Percentiles rank a stretch among this genome's conserved stretches.
These are phyloP conservation scores for Numida meleagris DNA, from an alignment of 2,113 vertebrate genomes.

Conservation along the genomic window DNA sequence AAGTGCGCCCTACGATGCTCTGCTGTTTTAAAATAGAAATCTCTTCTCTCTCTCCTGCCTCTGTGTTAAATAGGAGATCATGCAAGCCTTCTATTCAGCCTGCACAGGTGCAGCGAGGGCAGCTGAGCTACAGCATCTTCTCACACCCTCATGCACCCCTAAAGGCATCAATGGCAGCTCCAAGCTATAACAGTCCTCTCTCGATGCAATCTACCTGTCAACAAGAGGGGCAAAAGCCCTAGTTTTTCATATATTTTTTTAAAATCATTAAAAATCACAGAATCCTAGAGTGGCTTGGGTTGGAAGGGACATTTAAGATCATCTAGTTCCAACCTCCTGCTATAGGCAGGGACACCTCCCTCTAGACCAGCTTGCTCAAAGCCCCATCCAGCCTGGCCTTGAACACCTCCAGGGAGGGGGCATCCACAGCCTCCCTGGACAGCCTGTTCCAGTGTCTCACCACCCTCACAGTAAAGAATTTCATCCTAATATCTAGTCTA, in stretches of 20 bases:
- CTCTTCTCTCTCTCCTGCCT: background rate
- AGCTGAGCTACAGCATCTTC: background rate
- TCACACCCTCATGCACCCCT: background rate
- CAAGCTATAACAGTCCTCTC: background rate
- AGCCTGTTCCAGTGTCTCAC: no score
- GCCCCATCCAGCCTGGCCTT: no score
- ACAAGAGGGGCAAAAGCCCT: background rate
- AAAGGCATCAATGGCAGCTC: background rate
- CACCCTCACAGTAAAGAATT: no score
- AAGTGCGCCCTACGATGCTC: background rate
- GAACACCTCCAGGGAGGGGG: no score
- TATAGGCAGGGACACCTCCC: no score
- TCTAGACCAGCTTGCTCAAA: no score
- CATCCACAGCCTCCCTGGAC: no score
- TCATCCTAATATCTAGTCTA: no score
- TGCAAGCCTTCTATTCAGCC: background rate
- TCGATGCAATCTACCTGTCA: background rate
- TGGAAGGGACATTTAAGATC: no score
- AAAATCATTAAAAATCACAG: background rate
- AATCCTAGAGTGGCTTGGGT: no score
- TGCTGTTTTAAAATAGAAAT: conserved; percentile 8
- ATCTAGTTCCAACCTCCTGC: no score
- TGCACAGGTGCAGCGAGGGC: background rate
- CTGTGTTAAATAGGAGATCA: background rate
- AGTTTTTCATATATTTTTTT: background rate